Evolutionary conservation across 2,797 vertebrate genomes (phyloP).

Genomic region (Clamator glandarius): DNA sequence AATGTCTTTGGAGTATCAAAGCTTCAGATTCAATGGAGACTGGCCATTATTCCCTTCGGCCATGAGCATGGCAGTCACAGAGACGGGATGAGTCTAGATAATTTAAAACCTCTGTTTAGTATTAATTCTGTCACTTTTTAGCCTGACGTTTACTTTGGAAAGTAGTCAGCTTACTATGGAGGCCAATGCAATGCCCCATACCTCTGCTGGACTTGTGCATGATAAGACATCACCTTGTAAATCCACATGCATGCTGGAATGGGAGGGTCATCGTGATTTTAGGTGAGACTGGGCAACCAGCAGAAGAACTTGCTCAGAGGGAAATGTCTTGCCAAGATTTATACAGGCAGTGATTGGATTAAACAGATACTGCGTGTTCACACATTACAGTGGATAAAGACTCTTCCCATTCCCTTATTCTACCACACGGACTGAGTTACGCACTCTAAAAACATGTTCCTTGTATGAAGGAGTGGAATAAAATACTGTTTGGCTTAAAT

Average conservation of each 20-base stretch:
- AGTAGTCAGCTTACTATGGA: background rate
- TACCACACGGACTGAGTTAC: background rate
- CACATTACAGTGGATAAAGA: background rate
- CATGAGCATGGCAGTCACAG: background rate
- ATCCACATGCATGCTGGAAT: background rate
- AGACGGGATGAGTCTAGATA: background rate
- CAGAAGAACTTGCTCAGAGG: background rate
- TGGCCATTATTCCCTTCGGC: background rate
- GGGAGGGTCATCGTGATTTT: background rate
- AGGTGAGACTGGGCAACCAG: background rate
- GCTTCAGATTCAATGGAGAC: background rate
- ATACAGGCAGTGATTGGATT: background rate
- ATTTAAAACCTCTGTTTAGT: background rate
- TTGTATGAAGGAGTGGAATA: background rate
- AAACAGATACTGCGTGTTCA: background rate
- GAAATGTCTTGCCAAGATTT: background rate
- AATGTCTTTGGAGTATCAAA: conserved; percentile 19
- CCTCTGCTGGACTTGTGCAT: background rate
- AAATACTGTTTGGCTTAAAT: conserved; percentile 24
- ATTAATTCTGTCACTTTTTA: background rate
- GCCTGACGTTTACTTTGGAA: background rate
- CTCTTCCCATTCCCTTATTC: background rate
- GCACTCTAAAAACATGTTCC: background rate
- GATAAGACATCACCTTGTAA: background rate
- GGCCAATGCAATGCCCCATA: background rate